phyloP scores from a whole-genome alignment of 2,797 vertebrate species.

The Gymnodraco acuticeps region DNA sequence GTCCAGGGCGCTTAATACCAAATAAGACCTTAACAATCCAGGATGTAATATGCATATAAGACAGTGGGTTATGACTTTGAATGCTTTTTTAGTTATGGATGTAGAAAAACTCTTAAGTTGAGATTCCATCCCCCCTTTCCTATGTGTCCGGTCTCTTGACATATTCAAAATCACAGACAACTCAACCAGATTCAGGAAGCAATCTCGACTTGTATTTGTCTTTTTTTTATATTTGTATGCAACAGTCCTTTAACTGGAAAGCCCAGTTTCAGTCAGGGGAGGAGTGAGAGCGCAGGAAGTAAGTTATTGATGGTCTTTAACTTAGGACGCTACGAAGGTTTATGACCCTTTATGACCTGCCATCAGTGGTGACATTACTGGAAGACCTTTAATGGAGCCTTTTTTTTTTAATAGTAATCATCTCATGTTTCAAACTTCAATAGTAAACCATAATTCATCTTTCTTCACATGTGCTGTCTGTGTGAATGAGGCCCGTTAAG shows the following conservation, averaged over 20 bases:
- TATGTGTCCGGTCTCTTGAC: not conserved
- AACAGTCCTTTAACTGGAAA: slow-evolving; percentile 28
- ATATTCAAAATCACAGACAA: slow-evolving; percentile 9
- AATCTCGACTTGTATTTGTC: slow-evolving; percentile 18
- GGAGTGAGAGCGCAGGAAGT: slow-evolving; percentile 38
- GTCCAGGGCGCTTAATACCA: slow-evolving; percentile 47
- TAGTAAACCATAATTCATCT: slow-evolving; percentile 37
- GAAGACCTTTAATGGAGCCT: slow-evolving; percentile 48
- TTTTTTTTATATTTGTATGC: not conserved
- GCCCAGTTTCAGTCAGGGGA: slow-evolving; percentile 30
- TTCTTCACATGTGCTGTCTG: slow-evolving; percentile 20
- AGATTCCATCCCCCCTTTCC: not conserved
- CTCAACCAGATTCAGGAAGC: not conserved
- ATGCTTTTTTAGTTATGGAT: slow-evolving; percentile 40
- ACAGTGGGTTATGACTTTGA: slow-evolving; percentile 22
- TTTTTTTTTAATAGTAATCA: slow-evolving; percentile 41
- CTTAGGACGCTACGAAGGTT: slow-evolving; percentile 55
- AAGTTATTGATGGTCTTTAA: slow-evolving; percentile 72
- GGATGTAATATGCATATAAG: slow-evolving; percentile 27
- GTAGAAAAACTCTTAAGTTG: slow-evolving; percentile 3
- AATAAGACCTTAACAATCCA: slow-evolving; percentile 39
- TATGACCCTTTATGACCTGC: slow-evolving; percentile 63
- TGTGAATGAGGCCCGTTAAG: slow-evolving; percentile 33
- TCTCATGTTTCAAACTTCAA: slow-evolving; percentile 50
- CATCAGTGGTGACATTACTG: slow-evolving; percentile 60